Conservation (phyloP, 2,113 vertebrate genomes). For the Xenopus laevis region DNA sequence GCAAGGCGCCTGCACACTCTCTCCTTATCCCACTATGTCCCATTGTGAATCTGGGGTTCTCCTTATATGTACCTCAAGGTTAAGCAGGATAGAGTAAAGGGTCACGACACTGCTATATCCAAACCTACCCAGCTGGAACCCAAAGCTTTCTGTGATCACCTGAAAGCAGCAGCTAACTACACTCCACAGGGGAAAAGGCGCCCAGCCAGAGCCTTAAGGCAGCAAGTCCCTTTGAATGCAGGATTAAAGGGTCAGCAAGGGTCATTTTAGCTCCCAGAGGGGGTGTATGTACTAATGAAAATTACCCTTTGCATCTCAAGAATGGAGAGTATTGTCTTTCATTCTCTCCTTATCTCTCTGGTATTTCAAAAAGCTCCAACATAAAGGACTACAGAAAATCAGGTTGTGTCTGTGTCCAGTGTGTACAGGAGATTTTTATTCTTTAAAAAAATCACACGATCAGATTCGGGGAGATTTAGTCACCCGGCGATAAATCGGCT, state of each 20-base stretch:
- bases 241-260: slow-evolving; percentile 44
- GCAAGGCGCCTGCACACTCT: slow-evolving; percentile 19
- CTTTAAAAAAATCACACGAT: too few relatives aligned
- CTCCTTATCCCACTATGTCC: slow-evolving; percentile 42
- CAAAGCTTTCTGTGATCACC: slow-evolving; percentile 40
- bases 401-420: not conserved
- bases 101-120: slow-evolving; percentile 12
- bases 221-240: slow-evolving; percentile 29
- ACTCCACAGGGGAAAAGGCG: slow-evolving; percentile 8
- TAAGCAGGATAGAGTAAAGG: slow-evolving; percentile 41
- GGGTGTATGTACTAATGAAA: slow-evolving; percentile 44
- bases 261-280: slow-evolving; percentile 40
- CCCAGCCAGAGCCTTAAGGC: slow-evolving; percentile 17
- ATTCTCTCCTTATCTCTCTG: slow-evolving; percentile 32
- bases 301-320: slow-evolving; percentile 38
- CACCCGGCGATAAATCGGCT: too few relatives aligned
- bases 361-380: slow-evolving; percentile 33
- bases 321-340: slow-evolving; percentile 9
- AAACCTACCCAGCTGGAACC: slow-evolving; percentile 40
- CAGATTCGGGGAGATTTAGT: too few relatives aligned
- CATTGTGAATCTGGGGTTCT: not conserved
- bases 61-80: slow-evolving; percentile 33
- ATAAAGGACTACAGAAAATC: slow-evolving; percentile 22
- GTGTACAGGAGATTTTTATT: not conserved
- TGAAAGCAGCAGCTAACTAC: slow-evolving; percentile 16